phyloP scores from a whole-genome alignment of 2,888 invertebrate genomes.

The Pollenia griseotomentosa region DNA sequence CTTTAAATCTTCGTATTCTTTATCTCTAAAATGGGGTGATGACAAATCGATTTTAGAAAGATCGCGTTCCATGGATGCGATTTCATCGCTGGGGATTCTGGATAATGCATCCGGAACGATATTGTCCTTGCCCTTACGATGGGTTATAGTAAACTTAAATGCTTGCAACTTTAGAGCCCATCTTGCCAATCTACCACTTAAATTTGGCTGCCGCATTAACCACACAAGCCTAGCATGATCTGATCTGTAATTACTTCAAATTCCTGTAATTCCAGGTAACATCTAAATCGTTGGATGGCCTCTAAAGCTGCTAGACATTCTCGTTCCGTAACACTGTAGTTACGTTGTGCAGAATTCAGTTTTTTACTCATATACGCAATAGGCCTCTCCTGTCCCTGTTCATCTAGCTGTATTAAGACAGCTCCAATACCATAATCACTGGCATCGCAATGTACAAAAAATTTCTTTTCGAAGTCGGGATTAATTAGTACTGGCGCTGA shows the following conservation, averaged over 20 bases:
- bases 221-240: constrained; percentile 71
- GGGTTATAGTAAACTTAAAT: constrained; percentile 65
- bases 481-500: constrained; percentile 14
- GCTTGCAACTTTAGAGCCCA: constrained; percentile 66
- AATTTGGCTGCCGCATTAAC: constrained; percentile 76
- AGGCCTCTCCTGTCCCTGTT: too few relatives aligned
- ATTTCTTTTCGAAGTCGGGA: background rate
- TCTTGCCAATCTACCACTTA: constrained; percentile 73
- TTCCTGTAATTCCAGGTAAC: constrained; percentile 32
- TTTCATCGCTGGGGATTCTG: too few relatives aligned
- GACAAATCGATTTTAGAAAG: too few relatives aligned
- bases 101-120: constrained; percentile 78
- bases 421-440: background rate
- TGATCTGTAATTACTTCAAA: constrained; percentile 58
- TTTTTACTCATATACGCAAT: too few relatives aligned
- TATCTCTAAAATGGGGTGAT: too few relatives aligned
- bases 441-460: constrained; percentile 16
- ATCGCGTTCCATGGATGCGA: too few relatives aligned
- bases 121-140: constrained; percentile 75
- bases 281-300: constrained; percentile 59
- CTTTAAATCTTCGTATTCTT: too few relatives aligned
- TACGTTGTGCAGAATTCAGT: too few relatives aligned
- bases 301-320: constrained; percentile 51
- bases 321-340: background rate
- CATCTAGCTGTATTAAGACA: background rate